Percentiles rank a stretch among this genome's conserved stretches.
Evolutionary conservation across 2,797 vertebrate species (phyloP).

Genomic region (Micropoecilia bifurca): DNA sequence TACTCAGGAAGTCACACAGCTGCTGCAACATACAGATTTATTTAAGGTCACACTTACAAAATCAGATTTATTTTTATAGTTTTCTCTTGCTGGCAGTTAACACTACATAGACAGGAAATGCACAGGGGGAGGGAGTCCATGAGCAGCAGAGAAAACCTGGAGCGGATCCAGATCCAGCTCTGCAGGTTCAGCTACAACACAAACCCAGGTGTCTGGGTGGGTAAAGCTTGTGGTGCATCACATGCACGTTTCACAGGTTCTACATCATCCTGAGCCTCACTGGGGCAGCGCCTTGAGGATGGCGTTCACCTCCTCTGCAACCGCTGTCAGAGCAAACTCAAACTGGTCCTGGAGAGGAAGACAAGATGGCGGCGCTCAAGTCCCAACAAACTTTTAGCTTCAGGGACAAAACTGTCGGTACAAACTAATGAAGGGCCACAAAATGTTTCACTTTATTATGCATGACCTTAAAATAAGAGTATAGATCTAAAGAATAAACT

Average conservation of each 20-base stretch:
- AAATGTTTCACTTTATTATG: no score
- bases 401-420: no score
- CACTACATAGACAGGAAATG: conserved; percentile 63
- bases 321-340: conserved; percentile 95
- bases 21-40: conserved; percentile 67
- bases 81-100: conserved; percentile 74
- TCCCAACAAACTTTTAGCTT: no score
- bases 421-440: no score
- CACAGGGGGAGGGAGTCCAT: conserved; percentile 1
- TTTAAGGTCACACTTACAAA: conserved; percentile 80
- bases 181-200: neutral
- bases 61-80: conserved; percentile 67
- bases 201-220: conserved; percentile 2
- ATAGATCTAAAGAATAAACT: no score
- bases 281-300: conserved; percentile 97
- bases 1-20: conserved; percentile 40
- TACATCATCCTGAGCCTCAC: conserved; percentile 69
- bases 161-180: no score
- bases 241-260: neutral
- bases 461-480: no score
- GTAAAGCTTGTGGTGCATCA: conserved; percentile 9
- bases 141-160: conserved; percentile 4
- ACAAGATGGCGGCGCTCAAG: neutral
- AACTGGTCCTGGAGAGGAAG: conserved; percentile 90
- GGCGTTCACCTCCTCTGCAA: conserved; percentile 85